Percentiles rank a stretch among this genome's conserved stretches.
Evolutionary conservation across 2,888 invertebrate genomes (phyloP).

Genomic region (Ichneumoninae sp.): DNA sequence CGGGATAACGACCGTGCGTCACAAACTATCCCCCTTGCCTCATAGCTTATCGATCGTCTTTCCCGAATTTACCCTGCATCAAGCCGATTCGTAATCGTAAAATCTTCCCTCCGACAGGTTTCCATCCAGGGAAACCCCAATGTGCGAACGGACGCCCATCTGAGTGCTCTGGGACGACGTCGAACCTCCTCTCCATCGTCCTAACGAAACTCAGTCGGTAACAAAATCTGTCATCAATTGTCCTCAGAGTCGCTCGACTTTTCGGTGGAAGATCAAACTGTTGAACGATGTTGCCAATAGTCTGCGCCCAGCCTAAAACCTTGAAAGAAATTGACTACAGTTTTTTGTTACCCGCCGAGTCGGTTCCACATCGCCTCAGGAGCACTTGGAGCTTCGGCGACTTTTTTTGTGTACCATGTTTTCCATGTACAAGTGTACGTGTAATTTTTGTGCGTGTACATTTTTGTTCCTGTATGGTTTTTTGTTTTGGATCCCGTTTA

Average conservation of each 20-base stretch:
- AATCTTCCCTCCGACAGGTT: neutral
- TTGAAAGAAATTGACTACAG: too few relatives aligned
- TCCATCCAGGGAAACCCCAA: neutral
- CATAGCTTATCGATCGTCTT: conserved; percentile 8
- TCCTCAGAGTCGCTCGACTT: neutral
- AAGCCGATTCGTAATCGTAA: conserved; percentile 1
- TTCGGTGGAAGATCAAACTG: too few relatives aligned
- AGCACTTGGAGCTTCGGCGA: neutral
- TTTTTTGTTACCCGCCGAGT: neutral
- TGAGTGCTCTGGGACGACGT: neutral
- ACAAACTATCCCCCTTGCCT: conserved; percentile 15
- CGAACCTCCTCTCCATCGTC: neutral
- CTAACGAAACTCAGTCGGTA: neutral
- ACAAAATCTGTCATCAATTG: neutral
- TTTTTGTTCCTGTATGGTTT: neutral
- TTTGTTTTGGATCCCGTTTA: neutral
- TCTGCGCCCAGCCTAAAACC: too few relatives aligned
- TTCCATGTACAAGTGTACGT: neutral
- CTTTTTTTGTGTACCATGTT: neutral
- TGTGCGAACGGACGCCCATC: neutral
- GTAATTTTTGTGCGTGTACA: neutral
- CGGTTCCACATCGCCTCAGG: neutral
- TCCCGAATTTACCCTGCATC: conserved; percentile 2
- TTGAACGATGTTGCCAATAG: too few relatives aligned
- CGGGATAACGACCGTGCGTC: conserved; percentile 30